Evolutionary conservation across 2,888 invertebrate genomes (phyloP), one percentile per base, ranked within the genome.

Genomic region (Neoaliturus tenellus): DNA sequence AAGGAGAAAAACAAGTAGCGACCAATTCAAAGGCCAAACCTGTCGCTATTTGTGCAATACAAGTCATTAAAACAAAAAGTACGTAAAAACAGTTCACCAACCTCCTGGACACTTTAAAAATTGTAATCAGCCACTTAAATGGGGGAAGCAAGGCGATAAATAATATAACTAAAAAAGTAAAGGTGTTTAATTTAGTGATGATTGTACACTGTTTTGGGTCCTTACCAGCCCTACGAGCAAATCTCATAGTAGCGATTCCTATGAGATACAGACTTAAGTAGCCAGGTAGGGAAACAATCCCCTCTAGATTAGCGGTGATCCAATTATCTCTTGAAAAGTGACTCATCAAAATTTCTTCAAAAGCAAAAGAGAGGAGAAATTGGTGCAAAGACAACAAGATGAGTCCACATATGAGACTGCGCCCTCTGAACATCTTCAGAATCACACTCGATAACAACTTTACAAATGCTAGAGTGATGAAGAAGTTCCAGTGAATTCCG

Each of bases 401-500:
- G 20, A 94, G 87, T 12, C 48, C 81, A 20, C 48, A 69, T 14
- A 62, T 23, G 6, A 81, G 41, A 23, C 69, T 71, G 25, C n/a
- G 20, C 0, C 33, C 51, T 48, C 91, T 89, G 0, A 92, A 89
- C 10, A 93, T 89, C 75, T 91, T 92, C 69, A 95, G 90, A 58
- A 96, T 88, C 10, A 94, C 86, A 0, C 94, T 94, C 51, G 95
- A 94, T 25, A 96, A 89, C 0, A 97, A 89, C 91, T 97, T 98
- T 23, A 97, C 95, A 55, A 95, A 91, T 1, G 97, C 98, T 83
- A 99, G 91, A 0, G 98, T 99, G 87, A 98, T 95, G 90, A 99
- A 99, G 90, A 99, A 99, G 91, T 99, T 99, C 97, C 99, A 98
- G 90, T 99, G 99, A 0, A 95, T 93, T 0, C 99, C 99, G 92